These are phyloP conservation scores for Rhadina sibilatrix DNA, from an alignment of 2,113 vertebrate genomes.

Conservation along the genomic window DNA sequence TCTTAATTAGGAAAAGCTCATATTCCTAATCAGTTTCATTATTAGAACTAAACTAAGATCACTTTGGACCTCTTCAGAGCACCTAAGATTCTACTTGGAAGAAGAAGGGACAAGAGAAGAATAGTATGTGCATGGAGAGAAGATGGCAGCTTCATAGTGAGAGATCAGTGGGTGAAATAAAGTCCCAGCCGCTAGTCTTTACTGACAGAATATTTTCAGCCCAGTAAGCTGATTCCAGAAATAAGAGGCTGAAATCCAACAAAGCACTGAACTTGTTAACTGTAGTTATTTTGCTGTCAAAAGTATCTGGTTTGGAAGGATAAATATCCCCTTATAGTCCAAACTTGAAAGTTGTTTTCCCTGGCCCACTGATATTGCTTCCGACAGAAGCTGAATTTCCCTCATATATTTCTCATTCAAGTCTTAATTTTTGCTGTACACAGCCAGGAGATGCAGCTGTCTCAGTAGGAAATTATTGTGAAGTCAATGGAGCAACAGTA, in stretches of 20 bases:
- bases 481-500: neutral
- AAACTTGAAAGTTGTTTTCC: neutral
- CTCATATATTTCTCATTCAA: neutral
- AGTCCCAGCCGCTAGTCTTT: neutral
- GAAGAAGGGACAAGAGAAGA: neutral
- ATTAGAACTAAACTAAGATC: neutral
- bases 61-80: neutral
- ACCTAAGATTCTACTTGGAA: neutral
- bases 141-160: neutral
- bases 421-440: neutral
- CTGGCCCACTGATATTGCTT: neutral
- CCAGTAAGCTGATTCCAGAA: neutral
- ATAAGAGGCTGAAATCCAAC: neutral
- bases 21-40: neutral
- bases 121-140: neutral
- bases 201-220: neutral
- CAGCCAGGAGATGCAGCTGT: constrained; percentile 15
- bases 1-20: neutral
- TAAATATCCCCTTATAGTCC: neutral
- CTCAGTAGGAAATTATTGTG: constrained; percentile 4
- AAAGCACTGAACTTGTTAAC: neutral
- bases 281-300: neutral
- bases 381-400: neutral
- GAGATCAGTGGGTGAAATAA: neutral
- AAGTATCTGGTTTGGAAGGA: neutral